Evolutionary conservation across 2,888 invertebrate species (phyloP), one percentile per base, ranked within the genome.

Genomic region (Notodonta ziczac): DNA sequence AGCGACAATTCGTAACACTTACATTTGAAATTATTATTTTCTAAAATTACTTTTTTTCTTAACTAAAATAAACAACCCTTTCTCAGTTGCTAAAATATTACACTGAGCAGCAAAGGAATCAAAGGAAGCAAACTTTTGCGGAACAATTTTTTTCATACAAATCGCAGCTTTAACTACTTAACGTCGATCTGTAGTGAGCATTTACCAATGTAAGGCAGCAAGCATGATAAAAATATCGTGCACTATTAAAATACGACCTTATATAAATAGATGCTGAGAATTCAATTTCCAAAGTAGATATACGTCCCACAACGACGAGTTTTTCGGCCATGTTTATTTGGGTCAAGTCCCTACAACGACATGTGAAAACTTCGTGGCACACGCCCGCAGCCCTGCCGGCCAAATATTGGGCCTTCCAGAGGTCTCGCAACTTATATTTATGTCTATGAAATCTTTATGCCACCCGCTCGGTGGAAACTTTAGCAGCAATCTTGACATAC

Each of bases 271-370:
- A 72, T 72, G 71, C 71, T 72, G 73, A 78, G 74, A 85, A 86
- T 87, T 87, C 85, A 87, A 88, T 88, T 87, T 84, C 75, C 80
- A 83, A 82, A 87, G 80, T 86, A 80, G 78, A 82, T 78, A 77
- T 78, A 72, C 68, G 75, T 77, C 73, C 82, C 81, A 81, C 76
- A 74, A 78, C 77, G 78, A 76, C 77, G 77, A 82, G 77, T 95
- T 94, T 57, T 84, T 82, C 80, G 76, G 65, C 65, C 76, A 72
- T 87, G 88, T 89, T 89, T 89, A 88, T 88, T 88, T 86, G 85
- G 87, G 88, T 88, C 87, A 86, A 83, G 74, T 72, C 73, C 69
- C 79, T 76, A 81, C 80, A 80, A 78, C 77, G 77, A 80, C 78
- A 80, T 79, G 82, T 81, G 82, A 80, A 82, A 70, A 93, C 92